Conservation (phyloP, 1,140 invertebrate species). For the Dinothrombium tinctorium region DNA sequence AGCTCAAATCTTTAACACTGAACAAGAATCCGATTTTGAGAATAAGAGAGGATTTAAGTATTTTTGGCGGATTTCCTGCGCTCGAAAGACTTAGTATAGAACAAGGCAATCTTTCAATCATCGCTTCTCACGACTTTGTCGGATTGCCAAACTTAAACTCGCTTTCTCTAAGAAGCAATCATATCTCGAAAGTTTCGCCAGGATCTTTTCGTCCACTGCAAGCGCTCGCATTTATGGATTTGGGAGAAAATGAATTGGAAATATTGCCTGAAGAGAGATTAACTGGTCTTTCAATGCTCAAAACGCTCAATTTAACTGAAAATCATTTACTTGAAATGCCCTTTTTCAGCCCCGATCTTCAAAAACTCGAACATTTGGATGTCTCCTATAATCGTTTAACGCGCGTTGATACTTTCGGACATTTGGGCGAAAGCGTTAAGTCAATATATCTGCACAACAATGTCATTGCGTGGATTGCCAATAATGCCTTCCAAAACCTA, state of each 20-base stretch:
- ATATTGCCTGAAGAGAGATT: constrained; percentile 57
- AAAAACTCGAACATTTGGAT: constrained; percentile 42
- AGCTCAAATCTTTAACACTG: constrained; percentile 45
- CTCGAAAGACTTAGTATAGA: constrained; percentile 55
- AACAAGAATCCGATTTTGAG: constrained; percentile 50
- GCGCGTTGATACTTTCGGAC: constrained; percentile 39
- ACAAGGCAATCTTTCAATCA: constrained; percentile 52
- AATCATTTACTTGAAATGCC: constrained; percentile 57
- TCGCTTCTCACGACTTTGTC: constrained; percentile 65
- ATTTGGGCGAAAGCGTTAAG: constrained; percentile 33
- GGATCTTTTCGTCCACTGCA: constrained; percentile 51
- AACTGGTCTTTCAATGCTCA: constrained; percentile 42
- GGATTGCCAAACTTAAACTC: constrained; percentile 52
- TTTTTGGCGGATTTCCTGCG: constrained; percentile 32
- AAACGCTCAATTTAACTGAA: constrained; percentile 50
- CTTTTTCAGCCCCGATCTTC: constrained; percentile 51
- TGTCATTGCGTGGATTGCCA: constrained; percentile 47
- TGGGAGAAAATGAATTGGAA: constrained; percentile 59
- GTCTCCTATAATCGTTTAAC: constrained; percentile 58
- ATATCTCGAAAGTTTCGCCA: constrained; percentile 52
- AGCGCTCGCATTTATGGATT: constrained; percentile 47
- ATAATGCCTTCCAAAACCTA: constrained; percentile 49
- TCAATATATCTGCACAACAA: constrained; percentile 57
- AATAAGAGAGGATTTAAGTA: constrained; percentile 24
- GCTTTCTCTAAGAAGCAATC: constrained; percentile 44